Evolutionary conservation across 2,797 vertebrate genomes (phyloP), one percentile per base, ranked within the genome.

Genomic region (Pangasius djambal): DNA sequence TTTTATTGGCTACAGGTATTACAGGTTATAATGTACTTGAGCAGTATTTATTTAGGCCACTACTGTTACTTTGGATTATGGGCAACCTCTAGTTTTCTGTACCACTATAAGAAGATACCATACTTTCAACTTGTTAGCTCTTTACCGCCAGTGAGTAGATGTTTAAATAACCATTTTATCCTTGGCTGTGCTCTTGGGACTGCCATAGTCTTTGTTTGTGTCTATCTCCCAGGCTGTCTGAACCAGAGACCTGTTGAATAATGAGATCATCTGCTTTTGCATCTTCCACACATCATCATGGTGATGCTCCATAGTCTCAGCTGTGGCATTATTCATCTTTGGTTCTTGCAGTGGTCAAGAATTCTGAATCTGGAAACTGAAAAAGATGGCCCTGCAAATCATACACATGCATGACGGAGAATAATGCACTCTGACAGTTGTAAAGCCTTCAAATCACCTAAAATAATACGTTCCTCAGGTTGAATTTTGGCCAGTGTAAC

Each of bases 171-270:
- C 74, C 13, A n/a, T 77, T 77, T 52, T 52, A 78, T 75, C 70
- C 57, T 63, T n/a, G 77, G 69, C 25, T 79, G 77, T 87, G 44
- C 81, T 87, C 81, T 37, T 88, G 86, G 88, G 83, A 88, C 48
- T 59, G 61, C 31, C 31, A 12, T 59, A 81, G 78, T 37, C 52
- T 81, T 55, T 79, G 77, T 82, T 85, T 52, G 44, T 65, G 44
- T 88, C 57, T 84, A 57, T 65, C 70, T 85, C 65, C 65, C 16
- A n/a, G 77, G 77, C 70, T 52, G 70, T 82, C 55, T 82, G 31
- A 85, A 52, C 78, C 59, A 79, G 34, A 77, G 34, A 81, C 83
- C 77, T 89, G 89, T 88, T 90, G 83, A 9, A n/a, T 90, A 85
- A 86, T 79, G 63, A 87, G 72, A 87, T 65, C 70, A 8, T 88